Conservation (phyloP, 1,140 invertebrate genomes). For the Agraylea sexmaculata region DNA sequence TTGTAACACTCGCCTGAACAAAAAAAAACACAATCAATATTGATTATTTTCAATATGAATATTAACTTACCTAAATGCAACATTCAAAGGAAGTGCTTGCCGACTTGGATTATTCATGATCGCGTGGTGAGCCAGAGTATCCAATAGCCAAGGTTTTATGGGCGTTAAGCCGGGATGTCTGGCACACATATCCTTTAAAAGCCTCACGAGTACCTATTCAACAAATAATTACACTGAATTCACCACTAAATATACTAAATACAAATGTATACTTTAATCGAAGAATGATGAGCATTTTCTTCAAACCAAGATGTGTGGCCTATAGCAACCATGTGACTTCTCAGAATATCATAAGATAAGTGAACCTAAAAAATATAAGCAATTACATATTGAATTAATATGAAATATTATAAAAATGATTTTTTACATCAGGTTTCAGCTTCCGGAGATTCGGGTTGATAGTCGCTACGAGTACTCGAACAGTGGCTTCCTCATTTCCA, state of each 20-base stretch:
- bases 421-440: conserved; percentile 65
- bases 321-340: conserved; percentile 84
- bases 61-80: conserved; percentile 57
- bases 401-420: not conserved
- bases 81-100: conserved; percentile 84
- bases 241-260: not conserved
- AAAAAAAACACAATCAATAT: conserved; percentile 7
- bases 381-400: too few relatives aligned
- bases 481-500: conserved; percentile 66
- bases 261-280: conserved; percentile 66
- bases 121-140: conserved; percentile 89
- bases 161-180: conserved; percentile 84
- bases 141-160: conserved; percentile 92
- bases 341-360: conserved; percentile 74
- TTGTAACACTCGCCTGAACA: conserved; percentile 67
- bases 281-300: conserved; percentile 94
- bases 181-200: conserved; percentile 79
- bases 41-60: not conserved
- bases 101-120: conserved; percentile 93
- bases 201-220: conserved; percentile 60
- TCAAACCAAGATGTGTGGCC: conserved; percentile 96
- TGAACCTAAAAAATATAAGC: conserved; percentile 55
- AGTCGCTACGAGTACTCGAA: conserved; percentile 84
- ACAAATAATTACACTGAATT: not conserved
- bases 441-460: conserved; percentile 87